These are phyloP conservation scores for Idaea aversata DNA, from an alignment of 2,888 invertebrate species.

Conservation along the genomic window DNA sequence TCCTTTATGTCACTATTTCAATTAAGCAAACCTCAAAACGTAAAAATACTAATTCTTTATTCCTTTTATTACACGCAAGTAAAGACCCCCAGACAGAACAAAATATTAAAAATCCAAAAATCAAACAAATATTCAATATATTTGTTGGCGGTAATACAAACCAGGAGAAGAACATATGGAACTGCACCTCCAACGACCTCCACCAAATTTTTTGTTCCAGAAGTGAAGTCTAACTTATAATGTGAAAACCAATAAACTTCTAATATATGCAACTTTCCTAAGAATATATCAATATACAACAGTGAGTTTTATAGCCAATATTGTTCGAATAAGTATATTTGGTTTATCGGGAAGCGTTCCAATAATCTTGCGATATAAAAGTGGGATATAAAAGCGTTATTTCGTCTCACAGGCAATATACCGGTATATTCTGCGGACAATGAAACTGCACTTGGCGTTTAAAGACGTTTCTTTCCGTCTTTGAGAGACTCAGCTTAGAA, in stretches of 20 bases:
- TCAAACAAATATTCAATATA: too few relatives aligned
- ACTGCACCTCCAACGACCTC: too few relatives aligned
- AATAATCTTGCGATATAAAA: constrained; percentile 68
- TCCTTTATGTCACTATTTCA: too few relatives aligned
- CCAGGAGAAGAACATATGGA: too few relatives aligned
- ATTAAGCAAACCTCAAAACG: too few relatives aligned
- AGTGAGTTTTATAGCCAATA: constrained; percentile 5
- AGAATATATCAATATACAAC: neutral
- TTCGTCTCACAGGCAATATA: constrained; percentile 74
- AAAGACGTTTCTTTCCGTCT: constrained; percentile 20
- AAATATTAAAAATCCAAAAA: too few relatives aligned
- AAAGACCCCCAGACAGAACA: too few relatives aligned
- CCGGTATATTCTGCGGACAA: constrained; percentile 65
- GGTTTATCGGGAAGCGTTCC: constrained; percentile 35
- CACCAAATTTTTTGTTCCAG: neutral
- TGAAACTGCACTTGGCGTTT: constrained; percentile 59
- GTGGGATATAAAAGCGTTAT: constrained; percentile 68
- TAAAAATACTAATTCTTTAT: too few relatives aligned
- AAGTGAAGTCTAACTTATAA: neutral
- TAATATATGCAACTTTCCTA: constrained; percentile 19
- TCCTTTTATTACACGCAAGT: too few relatives aligned
- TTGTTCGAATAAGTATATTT: constrained; percentile 27
- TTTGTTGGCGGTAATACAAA: too few relatives aligned
- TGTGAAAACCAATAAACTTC: neutral
- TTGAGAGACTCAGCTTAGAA: constrained; percentile 9